Percentiles rank a stretch among this genome's conserved stretches.
phyloP scores from a whole-genome alignment of 2,113 vertebrate genomes.

The Muscicapa adusta region DNA sequence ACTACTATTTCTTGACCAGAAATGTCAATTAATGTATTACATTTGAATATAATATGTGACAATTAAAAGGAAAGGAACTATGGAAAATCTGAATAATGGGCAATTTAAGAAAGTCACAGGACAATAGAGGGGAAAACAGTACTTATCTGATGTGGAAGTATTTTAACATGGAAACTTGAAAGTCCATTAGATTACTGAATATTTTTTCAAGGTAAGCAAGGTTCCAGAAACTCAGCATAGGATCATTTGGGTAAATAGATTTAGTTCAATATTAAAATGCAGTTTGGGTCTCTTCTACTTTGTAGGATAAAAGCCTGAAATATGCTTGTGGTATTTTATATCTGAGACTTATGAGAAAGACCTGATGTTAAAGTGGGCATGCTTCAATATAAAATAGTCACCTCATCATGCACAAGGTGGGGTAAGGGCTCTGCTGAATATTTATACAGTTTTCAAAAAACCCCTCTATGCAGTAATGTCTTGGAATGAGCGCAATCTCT shows the following conservation, averaged over 20 bases:
- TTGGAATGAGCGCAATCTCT: not conserved
- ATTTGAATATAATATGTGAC: not conserved
- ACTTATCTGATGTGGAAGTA: not conserved
- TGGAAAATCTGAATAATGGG: not conserved
- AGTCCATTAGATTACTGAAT: not conserved
- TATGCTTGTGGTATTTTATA: not conserved
- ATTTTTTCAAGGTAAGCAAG: not conserved
- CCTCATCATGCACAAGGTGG: not conserved
- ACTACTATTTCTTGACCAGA: not conserved
- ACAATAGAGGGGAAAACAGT: not conserved
- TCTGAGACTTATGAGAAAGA: not conserved
- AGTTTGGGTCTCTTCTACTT: not conserved
- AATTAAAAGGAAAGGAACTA: not conserved
- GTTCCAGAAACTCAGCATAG: not conserved
- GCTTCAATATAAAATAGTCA: not conserved
- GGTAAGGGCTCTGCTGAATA: not conserved
- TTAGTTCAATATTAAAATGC: not conserved
- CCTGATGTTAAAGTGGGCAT: not conserved
- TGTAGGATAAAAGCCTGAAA: not conserved
- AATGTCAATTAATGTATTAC: not conserved
- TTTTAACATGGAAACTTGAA: not conserved
- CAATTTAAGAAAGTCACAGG: not conserved
- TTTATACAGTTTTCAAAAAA: conserved; percentile 2
- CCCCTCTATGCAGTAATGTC: not conserved
- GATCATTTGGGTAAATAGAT: not conserved